Evolutionary conservation across 2,113 vertebrate species (phyloP).

Genomic region (Galemys pyrenaicus): DNA sequence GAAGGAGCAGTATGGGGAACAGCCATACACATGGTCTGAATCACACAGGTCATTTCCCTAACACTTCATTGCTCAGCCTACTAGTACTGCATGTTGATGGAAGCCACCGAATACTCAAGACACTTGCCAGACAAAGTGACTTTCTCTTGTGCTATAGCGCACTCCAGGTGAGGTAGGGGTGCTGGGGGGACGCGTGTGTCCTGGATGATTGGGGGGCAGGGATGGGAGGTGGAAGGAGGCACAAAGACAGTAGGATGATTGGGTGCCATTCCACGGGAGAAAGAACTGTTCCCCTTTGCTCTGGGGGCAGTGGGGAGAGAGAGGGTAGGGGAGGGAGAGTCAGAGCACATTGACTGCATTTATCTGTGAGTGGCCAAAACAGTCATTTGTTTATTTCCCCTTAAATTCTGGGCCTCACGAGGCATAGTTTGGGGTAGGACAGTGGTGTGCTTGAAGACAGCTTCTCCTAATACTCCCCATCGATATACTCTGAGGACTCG

Average conservation of each 20-base stretch:
- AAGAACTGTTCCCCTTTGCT: background rate
- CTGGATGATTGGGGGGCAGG: background rate
- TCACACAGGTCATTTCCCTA: slow-evolving; percentile 50
- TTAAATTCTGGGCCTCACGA: background rate
- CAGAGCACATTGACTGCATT: accelerated
- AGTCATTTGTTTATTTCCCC: no score
- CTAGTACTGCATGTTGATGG: background rate
- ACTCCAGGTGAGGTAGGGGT: accelerated
- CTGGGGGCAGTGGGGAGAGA: no score
- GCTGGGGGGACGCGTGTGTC: background rate
- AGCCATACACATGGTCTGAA: background rate
- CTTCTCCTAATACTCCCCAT: background rate
- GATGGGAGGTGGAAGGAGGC: accelerated
- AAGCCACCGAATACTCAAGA: background rate
- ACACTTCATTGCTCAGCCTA: slow-evolving; percentile 38
- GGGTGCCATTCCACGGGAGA: background rate
- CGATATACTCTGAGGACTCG: background rate
- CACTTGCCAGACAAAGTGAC: accelerated
- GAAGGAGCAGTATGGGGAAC: slow-evolving; percentile 26
- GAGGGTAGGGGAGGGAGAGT: background rate
- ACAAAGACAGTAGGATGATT: background rate
- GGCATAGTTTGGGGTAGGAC: no score
- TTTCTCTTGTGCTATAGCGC: background rate
- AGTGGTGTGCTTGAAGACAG: background rate
- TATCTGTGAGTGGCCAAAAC: no score